Percentiles rank a stretch among this genome's conserved stretches.
phyloP scores from a whole-genome alignment of 2,888 invertebrate species.

The Lasioglossum morio region DNA sequence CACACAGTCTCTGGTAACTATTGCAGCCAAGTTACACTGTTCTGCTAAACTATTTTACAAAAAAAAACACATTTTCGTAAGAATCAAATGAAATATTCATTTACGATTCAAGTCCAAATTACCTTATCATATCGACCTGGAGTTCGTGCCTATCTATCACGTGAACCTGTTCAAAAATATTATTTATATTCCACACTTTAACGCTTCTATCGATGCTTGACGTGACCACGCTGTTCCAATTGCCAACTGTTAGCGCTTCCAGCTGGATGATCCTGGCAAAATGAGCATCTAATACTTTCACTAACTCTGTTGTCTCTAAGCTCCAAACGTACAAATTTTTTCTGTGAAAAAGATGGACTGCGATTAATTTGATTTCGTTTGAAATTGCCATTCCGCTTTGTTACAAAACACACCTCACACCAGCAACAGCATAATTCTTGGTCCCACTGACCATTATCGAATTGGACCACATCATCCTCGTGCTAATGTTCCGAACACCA shows the following conservation, averaged over 20 bases:
- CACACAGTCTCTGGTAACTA: conserved; percentile 97
- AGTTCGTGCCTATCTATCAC: conserved; percentile 97
- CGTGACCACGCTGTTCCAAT: conserved; percentile 97
- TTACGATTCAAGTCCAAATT: conserved; percentile 28
- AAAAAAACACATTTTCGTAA: neutral
- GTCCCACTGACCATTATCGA: conserved; percentile 96
- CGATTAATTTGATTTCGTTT: neutral
- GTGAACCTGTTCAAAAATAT: conserved; percentile 98
- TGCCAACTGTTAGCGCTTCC: conserved; percentile 93
- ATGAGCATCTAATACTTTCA: conserved; percentile 98
- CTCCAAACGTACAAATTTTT: conserved; percentile 98
- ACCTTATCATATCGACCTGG: conserved; percentile 96
- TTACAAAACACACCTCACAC: conserved; percentile 89
- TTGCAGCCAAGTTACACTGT: conserved; percentile 93
- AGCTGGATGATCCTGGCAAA: conserved; percentile 98
- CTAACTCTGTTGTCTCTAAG: conserved; percentile 91
- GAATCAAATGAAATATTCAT: neutral
- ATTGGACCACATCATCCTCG: conserved; percentile 95
- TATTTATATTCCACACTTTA: conserved; percentile 99
- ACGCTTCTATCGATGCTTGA: conserved; percentile 99
- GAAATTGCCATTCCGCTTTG: neutral
- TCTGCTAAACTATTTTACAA: conserved; percentile 88
- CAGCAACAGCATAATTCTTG: conserved; percentile 96
- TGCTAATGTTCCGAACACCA: conserved; percentile 96
- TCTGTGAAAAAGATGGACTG: conserved; percentile 82